These are phyloP conservation scores for Hedychridium roseum DNA, from an alignment of 2,888 invertebrate species.

Conservation along the genomic window DNA sequence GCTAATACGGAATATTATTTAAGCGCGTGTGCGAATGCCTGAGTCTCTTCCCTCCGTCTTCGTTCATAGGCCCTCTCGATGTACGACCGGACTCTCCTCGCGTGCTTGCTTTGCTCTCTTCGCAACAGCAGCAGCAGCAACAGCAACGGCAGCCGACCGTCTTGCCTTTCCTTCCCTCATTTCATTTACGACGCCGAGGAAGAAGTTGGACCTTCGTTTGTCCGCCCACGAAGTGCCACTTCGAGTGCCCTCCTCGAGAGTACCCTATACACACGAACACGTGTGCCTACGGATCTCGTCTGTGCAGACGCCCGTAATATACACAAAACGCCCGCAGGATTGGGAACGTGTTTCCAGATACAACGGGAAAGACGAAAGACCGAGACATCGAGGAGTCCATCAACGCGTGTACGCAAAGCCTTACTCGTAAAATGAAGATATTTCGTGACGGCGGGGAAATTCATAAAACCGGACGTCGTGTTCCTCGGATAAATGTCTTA, in stretches of 20 bases:
- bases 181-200: conserved; percentile 37
- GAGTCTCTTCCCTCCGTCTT: conserved; percentile 23
- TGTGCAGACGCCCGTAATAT: neutral
- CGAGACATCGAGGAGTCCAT: no score
- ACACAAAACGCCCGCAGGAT: neutral
- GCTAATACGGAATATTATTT: conserved; percentile 56
- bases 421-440: no score
- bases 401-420: no score
- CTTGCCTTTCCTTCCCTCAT: conserved; percentile 26
- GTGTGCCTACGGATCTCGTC: no score
- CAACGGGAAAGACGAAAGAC: no score
- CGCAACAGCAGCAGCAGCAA: conserved; percentile 13
- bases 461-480: no score
- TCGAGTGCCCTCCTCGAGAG: conserved; percentile 36
- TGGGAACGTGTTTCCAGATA: neutral
- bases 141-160: no score
- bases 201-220: conserved; percentile 26
- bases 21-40: conserved; percentile 39
- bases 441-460: no score
- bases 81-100: conserved; percentile 11
- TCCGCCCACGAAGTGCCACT: conserved; percentile 51
- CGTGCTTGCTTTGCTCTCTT: conserved; percentile 41
- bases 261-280: neutral
- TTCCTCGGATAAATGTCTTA: neutral
- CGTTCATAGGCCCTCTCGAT: conserved; percentile 9